Conservation (phyloP, 2,113 vertebrate species). For the Penelope pileata region DNA sequence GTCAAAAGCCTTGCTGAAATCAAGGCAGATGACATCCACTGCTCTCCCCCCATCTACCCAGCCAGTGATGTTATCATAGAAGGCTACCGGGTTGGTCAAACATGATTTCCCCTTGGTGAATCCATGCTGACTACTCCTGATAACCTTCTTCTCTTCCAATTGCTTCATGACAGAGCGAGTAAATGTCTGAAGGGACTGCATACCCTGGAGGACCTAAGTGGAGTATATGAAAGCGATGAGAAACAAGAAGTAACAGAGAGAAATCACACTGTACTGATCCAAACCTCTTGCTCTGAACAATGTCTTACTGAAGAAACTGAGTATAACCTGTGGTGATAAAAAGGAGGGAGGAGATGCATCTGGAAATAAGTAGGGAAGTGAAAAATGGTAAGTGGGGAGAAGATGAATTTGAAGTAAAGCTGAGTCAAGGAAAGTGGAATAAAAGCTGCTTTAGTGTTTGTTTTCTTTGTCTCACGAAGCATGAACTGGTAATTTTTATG, state of each 20-base stretch:
- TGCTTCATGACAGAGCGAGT: neutral
- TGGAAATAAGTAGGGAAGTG: neutral
- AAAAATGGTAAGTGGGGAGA: rapidly evolving
- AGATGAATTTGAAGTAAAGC: neutral
- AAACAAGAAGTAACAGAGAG: neutral
- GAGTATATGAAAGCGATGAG: neutral
- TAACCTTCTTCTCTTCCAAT: too few relatives aligned
- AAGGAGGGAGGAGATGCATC: neutral
- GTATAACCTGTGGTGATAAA: neutral
- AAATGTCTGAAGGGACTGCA: neutral
- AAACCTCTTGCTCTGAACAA: neutral
- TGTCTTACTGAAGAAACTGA: neutral
- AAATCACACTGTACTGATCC: neutral
- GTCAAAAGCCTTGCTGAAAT: too few relatives aligned
- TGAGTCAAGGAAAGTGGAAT: neutral
- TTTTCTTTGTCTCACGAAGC: neutral
- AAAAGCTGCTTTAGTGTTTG: neutral
- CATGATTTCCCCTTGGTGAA: too few relatives aligned
- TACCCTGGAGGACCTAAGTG: neutral
- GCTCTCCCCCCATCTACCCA: too few relatives aligned
- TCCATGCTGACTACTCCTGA: too few relatives aligned
- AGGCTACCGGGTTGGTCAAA: too few relatives aligned
- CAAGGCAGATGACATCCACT: too few relatives aligned
- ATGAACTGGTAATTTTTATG: neutral
- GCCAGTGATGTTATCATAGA: too few relatives aligned